Evolutionary conservation across 2,888 invertebrate genomes (phyloP).

Genomic region (Drosophila neutralis): DNA sequence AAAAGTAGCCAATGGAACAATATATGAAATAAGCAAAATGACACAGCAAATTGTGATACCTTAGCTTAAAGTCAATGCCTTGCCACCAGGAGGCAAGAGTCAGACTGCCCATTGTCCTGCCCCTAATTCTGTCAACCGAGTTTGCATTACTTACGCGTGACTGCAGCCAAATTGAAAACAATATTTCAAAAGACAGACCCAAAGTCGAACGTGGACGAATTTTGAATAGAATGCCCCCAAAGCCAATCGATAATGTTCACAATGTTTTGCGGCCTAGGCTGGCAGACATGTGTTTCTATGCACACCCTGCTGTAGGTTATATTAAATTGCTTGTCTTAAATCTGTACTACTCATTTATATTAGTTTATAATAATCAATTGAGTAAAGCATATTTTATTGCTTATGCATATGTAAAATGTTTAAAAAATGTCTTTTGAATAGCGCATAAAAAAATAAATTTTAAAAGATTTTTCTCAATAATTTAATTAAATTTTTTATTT

Average conservation of each 20-base stretch:
- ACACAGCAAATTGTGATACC: neutral
- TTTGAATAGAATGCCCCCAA: slow-evolving; percentile 25
- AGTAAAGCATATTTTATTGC: neutral
- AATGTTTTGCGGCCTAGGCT: slow-evolving; percentile 16
- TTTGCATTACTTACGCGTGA: slow-evolving; percentile 71
- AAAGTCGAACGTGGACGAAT: slow-evolving; percentile 32
- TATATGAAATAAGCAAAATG: slow-evolving; percentile 1
- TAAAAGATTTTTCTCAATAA: neutral
- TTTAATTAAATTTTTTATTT: neutral
- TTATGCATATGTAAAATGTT: neutral
- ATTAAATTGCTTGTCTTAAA: neutral
- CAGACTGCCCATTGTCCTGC: slow-evolving; percentile 25
- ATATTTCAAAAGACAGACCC: slow-evolving; percentile 22
- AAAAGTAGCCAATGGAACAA: slow-evolving; percentile 13
- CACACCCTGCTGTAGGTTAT: neutral
- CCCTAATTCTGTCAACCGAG: slow-evolving; percentile 47
- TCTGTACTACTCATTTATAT: neutral
- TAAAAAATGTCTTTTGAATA: no score
- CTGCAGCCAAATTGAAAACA: slow-evolving; percentile 52
- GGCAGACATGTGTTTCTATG: slow-evolving; percentile 8
- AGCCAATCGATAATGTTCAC: slow-evolving; percentile 59
- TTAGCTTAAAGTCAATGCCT: slow-evolving; percentile 28
- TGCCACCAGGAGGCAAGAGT: slow-evolving; percentile 37
- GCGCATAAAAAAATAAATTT: neutral
- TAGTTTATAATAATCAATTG: neutral